These are phyloP conservation scores for Mayetiola destructor DNA, from an alignment of 2,888 invertebrate genomes.

Conservation along the genomic window DNA sequence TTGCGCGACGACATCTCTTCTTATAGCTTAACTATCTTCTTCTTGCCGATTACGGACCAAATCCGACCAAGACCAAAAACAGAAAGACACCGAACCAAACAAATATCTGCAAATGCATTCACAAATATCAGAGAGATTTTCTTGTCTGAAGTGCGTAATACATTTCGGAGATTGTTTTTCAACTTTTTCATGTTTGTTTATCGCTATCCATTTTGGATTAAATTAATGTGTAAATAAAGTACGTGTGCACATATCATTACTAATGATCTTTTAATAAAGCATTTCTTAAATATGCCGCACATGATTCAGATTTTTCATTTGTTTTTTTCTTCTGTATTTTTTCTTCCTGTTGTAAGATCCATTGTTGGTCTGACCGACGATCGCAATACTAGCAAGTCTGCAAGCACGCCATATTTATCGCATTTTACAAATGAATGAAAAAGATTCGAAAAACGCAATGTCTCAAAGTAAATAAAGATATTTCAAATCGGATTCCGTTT, in stretches of 20 bases:
- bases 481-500: background rate
- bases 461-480: background rate
- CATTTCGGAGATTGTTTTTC: background rate
- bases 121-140: background rate
- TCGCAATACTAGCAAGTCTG: no score
- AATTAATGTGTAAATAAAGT: background rate
- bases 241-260: constrained; percentile 7
- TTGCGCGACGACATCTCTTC: background rate
- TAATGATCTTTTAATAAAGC: constrained; percentile 14
- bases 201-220: background rate
- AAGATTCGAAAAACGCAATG: constrained; percentile 4
- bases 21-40: constrained; percentile 9
- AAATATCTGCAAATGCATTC: no score
- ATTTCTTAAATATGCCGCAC: constrained; percentile 6
- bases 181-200: background rate
- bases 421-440: constrained; percentile 4
- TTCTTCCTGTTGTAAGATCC: background rate
- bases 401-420: background rate
- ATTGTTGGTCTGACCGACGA: background rate
- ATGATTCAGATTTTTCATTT: constrained; percentile 2
- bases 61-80: background rate
- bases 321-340: background rate
- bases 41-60: background rate
- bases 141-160: no score
- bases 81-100: no score